Evolutionary conservation across 2,888 invertebrate species (phyloP), one percentile per base, ranked within the genome.

Genomic region (Myopa testacea): DNA sequence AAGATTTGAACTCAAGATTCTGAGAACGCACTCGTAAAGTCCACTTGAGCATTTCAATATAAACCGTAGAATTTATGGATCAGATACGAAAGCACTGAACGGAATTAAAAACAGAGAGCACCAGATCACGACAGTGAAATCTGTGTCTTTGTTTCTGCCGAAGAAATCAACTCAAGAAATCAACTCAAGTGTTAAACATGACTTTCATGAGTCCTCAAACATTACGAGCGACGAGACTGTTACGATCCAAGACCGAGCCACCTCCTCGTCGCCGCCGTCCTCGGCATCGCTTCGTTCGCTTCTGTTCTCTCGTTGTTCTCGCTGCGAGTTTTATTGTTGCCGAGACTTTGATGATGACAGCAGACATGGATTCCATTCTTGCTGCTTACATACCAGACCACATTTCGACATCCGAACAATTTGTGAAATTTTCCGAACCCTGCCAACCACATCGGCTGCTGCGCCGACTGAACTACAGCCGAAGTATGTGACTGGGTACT

Each of bases 281-380:
- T 58, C 19, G 58, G n/a, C n/a, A n/a, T n/a, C n/a, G n/a, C n/a
- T n/a, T n/a, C n/a, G n/a, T n/a, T n/a, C n/a, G n/a, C 16, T 55
- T 10, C 16, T 55, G 55, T 55, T 55, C 12, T 55, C 55, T 1
- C 55, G 16, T 55, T 16, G 7, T 58, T 19, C 58, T 58, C 58
- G 10, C 19, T 63, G 37, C 37, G n/a, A 1, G 4, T 19, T 10
- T 62, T 62, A 19, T 62, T 63, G 37, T 38, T 26, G 26, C 2
- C 16, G 1, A 55, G 19, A 69, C 70, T 70, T 70, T 52, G 50
- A 52, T 70, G 70, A 70, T 70, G 55, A 45, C 70, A 70, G 16
- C 37, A 70, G 55, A 52, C 70, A 55, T 16, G 3, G 4, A 37
- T 55, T 71, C n/a, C 34, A 16, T 55, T 71, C n/a, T 10, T 37